A percentile compares a stretch with the other conserved stretches of the same genome.
phyloP scores from a whole-genome alignment of 2,888 invertebrate genomes.

The Terebella lapidaria region DNA sequence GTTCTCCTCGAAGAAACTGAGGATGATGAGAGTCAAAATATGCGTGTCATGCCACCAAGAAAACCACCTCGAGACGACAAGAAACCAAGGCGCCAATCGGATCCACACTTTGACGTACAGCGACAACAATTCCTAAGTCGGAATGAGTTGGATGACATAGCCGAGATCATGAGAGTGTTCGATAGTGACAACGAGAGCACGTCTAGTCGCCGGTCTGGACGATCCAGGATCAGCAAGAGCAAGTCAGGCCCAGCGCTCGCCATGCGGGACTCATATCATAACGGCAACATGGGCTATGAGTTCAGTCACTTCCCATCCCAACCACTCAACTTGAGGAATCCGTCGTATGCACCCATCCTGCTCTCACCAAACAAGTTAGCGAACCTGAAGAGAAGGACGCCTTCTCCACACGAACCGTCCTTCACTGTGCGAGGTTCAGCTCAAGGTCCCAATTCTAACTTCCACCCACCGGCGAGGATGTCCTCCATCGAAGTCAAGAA shows the following conservation, averaged over 20 bases:
- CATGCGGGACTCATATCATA: no score
- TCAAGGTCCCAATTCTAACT: no score
- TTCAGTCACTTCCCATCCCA: background rate
- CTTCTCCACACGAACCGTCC: background rate
- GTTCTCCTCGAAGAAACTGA: background rate
- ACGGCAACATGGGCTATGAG: background rate
- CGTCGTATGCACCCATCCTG: background rate
- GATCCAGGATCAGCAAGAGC: background rate
- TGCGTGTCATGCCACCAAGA: background rate
- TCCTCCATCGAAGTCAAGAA: conserved; percentile 7
- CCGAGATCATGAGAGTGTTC: conserved; percentile 10
- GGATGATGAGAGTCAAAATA: background rate
- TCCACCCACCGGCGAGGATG: conserved; percentile 7
- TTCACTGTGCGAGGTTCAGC: background rate
- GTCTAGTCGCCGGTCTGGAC: background rate
- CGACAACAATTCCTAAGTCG: background rate
- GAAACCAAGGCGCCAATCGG: background rate
- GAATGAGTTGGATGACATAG: conserved; percentile 8
- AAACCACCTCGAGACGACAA: background rate
- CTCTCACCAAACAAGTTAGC: background rate
- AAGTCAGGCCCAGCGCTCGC: background rate
- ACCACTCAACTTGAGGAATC: background rate
- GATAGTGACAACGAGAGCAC: background rate
- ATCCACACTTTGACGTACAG: background rate
- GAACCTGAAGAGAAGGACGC: background rate